Percentiles rank a stretch among this genome's conserved stretches.
Evolutionary conservation across 2,888 invertebrate species (phyloP).

Genomic region (Ectemnius lituratus): DNA sequence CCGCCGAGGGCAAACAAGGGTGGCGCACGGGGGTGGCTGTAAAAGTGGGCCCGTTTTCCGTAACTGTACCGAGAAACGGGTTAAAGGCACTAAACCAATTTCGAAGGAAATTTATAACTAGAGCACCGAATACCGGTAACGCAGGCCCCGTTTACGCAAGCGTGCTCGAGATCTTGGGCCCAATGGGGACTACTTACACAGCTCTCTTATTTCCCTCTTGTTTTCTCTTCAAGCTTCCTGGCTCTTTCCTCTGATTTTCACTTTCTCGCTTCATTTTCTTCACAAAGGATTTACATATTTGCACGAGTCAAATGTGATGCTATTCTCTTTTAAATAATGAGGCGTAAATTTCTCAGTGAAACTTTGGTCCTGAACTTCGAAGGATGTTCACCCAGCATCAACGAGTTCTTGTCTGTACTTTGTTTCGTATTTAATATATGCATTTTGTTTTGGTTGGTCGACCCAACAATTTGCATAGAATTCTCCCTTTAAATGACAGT

Average conservation of each 20-base stretch:
- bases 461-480: too few species aligned
- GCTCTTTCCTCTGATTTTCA: neutral
- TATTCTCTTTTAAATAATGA: too few species aligned
- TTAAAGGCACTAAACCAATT: conserved; percentile 68
- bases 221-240: neutral
- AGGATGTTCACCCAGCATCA: too few species aligned
- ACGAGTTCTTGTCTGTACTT: too few species aligned
- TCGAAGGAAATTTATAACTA: conserved; percentile 68
- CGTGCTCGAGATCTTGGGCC: conserved; percentile 56
- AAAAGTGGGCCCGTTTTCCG: conserved; percentile 61
- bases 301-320: too few species aligned
- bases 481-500: too few species aligned
- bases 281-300: too few species aligned
- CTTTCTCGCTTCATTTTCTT: neutral
- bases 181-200: neutral
- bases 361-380: too few species aligned
- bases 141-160: conserved; percentile 54
- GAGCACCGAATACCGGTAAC: conserved; percentile 49
- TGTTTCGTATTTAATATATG: too few species aligned
- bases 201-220: neutral
- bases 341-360: too few species aligned
- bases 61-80: conserved; percentile 68
- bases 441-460: too few species aligned
- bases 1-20: conserved; percentile 3
- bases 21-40: conserved; percentile 17